Percentiles rank a stretch among this genome's conserved stretches.
Conservation (phyloP, 2,113 vertebrate species). For the Enhydra lutris region DNA sequence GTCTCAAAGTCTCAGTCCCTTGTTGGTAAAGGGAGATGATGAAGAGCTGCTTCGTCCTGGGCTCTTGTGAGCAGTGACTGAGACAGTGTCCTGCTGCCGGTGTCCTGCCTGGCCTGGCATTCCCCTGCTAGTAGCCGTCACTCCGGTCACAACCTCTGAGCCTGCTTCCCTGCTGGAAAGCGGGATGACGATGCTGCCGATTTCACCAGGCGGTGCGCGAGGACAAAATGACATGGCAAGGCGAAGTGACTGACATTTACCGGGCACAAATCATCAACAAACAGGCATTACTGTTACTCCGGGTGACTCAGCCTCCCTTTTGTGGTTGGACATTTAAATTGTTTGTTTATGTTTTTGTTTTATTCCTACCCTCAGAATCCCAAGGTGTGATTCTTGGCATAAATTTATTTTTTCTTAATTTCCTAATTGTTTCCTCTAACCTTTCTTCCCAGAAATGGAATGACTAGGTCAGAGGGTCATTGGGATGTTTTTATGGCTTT, state of each 20-base stretch:
- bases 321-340: not conserved
- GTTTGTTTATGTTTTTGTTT: not conserved
- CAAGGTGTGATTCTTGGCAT: not conserved
- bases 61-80: not conserved
- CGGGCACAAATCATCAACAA: not conserved
- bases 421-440: not conserved
- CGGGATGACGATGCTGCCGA: rapidly evolving
- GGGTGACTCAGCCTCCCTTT: rapidly evolving
- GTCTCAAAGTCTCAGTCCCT: not conserved
- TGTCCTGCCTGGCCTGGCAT: rapidly evolving
- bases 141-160: not conserved
- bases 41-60: not conserved
- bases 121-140: rapidly evolving
- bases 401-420: not conserved
- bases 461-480: not conserved
- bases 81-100: rapidly evolving
- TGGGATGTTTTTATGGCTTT: not conserved
- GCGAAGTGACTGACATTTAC: not conserved
- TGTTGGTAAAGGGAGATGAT: not conserved
- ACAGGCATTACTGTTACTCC: rapidly evolving
- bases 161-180: not conserved
- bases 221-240: too few species aligned
- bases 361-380: not conserved
- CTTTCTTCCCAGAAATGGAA: not conserved
- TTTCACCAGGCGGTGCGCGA: not conserved